Percentiles rank a stretch among this genome's conserved stretches.
Evolutionary conservation across 2,888 invertebrate genomes (phyloP).

Genomic region (Bembecia ichneumoniformis): DNA sequence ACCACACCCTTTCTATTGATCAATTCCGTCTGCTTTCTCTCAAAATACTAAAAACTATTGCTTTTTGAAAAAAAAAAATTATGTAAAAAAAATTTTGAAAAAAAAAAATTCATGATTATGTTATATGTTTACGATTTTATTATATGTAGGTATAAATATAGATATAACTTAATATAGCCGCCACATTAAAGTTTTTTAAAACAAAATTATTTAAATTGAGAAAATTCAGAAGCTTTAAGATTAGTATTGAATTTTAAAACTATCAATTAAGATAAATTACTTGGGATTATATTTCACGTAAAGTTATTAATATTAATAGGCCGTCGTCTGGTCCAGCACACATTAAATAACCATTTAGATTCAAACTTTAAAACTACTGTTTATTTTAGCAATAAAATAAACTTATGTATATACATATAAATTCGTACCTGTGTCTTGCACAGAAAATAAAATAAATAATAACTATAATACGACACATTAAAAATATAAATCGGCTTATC

Average conservation of each 20-base stretch:
- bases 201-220: too few species aligned
- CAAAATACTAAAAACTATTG: too few species aligned
- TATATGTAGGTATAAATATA: too few species aligned
- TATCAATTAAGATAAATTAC: slow-evolving; percentile 21
- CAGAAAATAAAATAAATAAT: slow-evolving; percentile 48
- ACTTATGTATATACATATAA: neutral
- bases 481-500: slow-evolving; percentile 71
- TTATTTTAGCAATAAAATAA: slow-evolving; percentile 42
- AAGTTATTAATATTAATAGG: slow-evolving; percentile 33
- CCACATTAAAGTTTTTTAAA: too few species aligned
- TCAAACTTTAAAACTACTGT: slow-evolving; percentile 34
- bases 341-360: slow-evolving; percentile 26
- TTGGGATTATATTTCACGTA: slow-evolving; percentile 16
- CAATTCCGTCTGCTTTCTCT: too few species aligned
- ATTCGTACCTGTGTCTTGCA: slow-evolving; percentile 31
- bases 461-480: slow-evolving; percentile 54
- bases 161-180: too few species aligned
- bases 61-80: too few species aligned
- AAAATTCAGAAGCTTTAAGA: too few species aligned
- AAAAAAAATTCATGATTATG: too few species aligned
- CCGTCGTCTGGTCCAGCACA: slow-evolving; percentile 16
- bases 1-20: too few species aligned
- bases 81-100: too few species aligned
- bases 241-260: slow-evolving; percentile 12
- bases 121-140: too few species aligned